Percentiles rank a stretch among this genome's conserved stretches.
phyloP scores from a whole-genome alignment of 2,888 invertebrate genomes.

The Diaperis boleti region DNA sequence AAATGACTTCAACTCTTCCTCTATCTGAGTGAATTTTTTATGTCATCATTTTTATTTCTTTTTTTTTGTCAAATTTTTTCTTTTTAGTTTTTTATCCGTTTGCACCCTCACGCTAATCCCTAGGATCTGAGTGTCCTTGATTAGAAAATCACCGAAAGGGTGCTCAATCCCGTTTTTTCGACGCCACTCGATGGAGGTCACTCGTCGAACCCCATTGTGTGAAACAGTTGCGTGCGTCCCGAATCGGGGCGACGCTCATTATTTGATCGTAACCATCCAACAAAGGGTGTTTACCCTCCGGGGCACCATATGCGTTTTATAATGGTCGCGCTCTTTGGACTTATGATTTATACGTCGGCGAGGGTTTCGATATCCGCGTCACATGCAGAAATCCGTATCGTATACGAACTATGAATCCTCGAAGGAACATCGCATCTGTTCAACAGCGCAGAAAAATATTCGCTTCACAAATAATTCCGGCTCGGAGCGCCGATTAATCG shows the following conservation, averaged over 20 bases:
- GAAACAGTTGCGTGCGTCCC: neutral
- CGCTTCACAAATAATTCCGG: constrained; percentile 31
- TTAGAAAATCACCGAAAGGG: no score
- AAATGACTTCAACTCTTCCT: no score
- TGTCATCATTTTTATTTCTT: no score
- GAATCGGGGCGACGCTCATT: constrained; percentile 32
- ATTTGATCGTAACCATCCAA: constrained; percentile 37
- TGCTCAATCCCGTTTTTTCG: no score
- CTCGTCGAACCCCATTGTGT: no score
- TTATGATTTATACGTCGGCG: constrained; percentile 38
- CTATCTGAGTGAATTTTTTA: no score
- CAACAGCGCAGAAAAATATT: constrained; percentile 41
- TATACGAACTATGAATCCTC: constrained; percentile 40
- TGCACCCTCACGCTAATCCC: no score
- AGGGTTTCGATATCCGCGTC: constrained; percentile 37
- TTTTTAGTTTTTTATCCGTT: no score
- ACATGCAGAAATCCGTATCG: constrained; percentile 41
- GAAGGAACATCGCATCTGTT: constrained; percentile 41
- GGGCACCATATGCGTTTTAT: constrained; percentile 43
- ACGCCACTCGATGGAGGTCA: no score
- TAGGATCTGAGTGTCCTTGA: no score
- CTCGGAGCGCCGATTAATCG: constrained; percentile 31
- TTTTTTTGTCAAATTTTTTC: no score
- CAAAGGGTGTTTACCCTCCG: constrained; percentile 43
- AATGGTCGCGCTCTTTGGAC: constrained; percentile 39